These are phyloP conservation scores for Vulpes vulpes DNA, from an alignment of 2,113 vertebrate species.

Conservation along the genomic window DNA sequence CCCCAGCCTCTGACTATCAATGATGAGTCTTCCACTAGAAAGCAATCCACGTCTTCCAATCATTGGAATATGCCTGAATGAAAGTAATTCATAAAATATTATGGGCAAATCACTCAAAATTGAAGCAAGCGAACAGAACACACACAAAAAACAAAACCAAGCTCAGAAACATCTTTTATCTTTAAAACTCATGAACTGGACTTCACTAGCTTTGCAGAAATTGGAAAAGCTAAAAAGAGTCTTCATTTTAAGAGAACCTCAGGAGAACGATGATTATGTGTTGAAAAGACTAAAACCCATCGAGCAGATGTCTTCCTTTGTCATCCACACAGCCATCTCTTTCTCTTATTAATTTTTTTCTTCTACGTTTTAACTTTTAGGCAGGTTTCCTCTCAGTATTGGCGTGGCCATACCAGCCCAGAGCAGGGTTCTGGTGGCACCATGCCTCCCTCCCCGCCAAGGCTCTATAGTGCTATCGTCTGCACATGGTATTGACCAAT, in stretches of 20 bases:
- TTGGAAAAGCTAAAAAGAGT: neutral
- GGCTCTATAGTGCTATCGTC: neutral
- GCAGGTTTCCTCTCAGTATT: neutral
- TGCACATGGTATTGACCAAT: neutral
- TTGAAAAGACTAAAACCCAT: neutral
- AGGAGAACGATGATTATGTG: neutral
- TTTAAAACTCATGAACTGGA: neutral
- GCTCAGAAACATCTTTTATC: neutral
- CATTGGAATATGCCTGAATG: neutral
- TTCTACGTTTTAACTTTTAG: neutral
- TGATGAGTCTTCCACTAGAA: neutral
- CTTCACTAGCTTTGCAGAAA: accelerated
- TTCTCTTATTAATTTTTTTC: neutral
- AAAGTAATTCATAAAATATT: neutral
- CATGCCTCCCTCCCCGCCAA: neutral
- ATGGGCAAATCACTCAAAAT: neutral
- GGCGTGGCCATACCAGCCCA: neutral
- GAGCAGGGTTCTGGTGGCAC: neutral
- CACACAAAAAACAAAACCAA: neutral
- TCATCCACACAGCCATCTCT: neutral
- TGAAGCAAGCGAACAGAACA: neutral
- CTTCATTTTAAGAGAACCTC: neutral
- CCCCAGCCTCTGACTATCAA: neutral
- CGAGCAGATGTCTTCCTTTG: neutral
- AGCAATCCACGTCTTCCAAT: neutral